Percentiles rank a stretch among this genome's conserved stretches.
Conservation (phyloP, 1,140 invertebrate genomes). For the Steinernema khuongi region DNA sequence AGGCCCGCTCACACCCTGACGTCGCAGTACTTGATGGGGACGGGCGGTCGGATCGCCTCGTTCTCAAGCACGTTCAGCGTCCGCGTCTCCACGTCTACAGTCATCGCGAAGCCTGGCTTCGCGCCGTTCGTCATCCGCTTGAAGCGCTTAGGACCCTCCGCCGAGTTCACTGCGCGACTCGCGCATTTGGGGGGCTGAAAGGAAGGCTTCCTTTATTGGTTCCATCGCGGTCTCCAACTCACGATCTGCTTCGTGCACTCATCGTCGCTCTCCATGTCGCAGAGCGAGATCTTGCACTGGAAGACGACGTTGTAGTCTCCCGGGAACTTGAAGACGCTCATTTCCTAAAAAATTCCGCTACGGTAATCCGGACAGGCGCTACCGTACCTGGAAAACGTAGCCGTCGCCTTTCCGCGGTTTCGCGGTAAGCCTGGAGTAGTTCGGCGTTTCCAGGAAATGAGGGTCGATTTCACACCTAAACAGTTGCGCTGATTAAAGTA, state of each 20-base stretch:
- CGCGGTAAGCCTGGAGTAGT: slow-evolving; percentile 43
- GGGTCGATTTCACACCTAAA: slow-evolving; percentile 54
- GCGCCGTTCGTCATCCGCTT: slow-evolving; percentile 29
- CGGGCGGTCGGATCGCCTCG: slow-evolving; percentile 48
- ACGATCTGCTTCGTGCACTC: slow-evolving; percentile 48
- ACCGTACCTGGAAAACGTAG: slow-evolving; percentile 44
- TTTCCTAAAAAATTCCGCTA: slow-evolving; percentile 46
- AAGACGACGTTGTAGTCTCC: slow-evolving; percentile 53
- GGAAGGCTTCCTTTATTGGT: neutral
- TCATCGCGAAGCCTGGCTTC: slow-evolving; percentile 32
- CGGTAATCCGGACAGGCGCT: neutral
- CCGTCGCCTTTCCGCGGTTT: slow-evolving; percentile 22
- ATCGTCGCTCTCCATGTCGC: slow-evolving; percentile 46
- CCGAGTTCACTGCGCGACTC: slow-evolving; percentile 21
- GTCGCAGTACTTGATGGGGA: slow-evolving; percentile 52
- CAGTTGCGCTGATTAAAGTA: neutral
- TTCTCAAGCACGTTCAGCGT: slow-evolving; percentile 55
- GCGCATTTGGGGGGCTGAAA: slow-evolving; percentile 55
- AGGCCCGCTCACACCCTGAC: slow-evolving; percentile 21
- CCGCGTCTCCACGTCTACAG: slow-evolving; percentile 34
- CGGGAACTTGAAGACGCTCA: slow-evolving; percentile 57
- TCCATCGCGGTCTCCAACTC: slow-evolving; percentile 30
- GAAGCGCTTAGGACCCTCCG: slow-evolving; percentile 21
- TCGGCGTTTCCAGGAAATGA: slow-evolving; percentile 55
- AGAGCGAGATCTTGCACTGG: slow-evolving; percentile 50